phyloP scores from a whole-genome alignment of 2,113 vertebrate genomes.

The Cricetomys ansorgei region DNA sequence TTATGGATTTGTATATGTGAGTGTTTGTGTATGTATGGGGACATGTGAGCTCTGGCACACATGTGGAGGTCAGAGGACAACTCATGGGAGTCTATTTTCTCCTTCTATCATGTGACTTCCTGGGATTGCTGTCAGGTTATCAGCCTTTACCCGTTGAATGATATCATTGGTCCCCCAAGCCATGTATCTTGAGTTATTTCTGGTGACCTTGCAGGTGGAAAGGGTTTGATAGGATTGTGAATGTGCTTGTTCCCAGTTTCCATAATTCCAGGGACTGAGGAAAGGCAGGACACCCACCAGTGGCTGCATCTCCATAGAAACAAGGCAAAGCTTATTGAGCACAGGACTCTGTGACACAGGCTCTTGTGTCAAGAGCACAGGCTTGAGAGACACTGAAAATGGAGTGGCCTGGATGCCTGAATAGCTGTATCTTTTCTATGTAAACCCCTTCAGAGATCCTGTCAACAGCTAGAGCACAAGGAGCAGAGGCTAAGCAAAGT shows the following conservation, averaged over 20 bases:
- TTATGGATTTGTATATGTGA: neutral
- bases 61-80: neutral
- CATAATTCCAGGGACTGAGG: neutral
- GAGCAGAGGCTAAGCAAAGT: neutral
- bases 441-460: neutral
- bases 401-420: neutral
- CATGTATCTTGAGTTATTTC: neutral
- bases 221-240: neutral
- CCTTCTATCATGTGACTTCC: no score
- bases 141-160: neutral
- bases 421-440: no score
- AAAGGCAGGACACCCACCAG: neutral
- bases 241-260: neutral
- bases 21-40: neutral
- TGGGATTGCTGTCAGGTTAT: neutral
- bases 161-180: neutral
- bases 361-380: neutral
- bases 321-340: neutral
- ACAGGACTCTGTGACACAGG: neutral
- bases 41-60: neutral
- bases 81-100: neutral
- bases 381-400: neutral
- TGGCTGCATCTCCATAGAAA: neutral
- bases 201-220: neutral
- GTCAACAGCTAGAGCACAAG: neutral